Evolutionary conservation across 2,113 vertebrate genomes (phyloP).

Genomic region (Excalfactoria chinensis): DNA sequence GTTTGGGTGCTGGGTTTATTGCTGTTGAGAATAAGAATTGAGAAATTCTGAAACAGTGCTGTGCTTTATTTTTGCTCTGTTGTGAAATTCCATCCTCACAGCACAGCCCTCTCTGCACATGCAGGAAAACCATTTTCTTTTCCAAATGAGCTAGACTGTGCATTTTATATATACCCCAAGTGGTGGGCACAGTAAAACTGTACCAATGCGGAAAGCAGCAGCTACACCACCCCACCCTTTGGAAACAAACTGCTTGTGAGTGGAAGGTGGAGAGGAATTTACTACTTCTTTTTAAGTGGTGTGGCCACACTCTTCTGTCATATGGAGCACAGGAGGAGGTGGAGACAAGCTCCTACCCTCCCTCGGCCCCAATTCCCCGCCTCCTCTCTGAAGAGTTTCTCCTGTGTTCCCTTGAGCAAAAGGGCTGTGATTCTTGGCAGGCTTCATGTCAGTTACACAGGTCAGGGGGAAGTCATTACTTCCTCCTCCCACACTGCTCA

Average conservation of each 20-base stretch:
- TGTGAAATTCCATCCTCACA: conserved; percentile 63
- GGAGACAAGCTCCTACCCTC: conserved; percentile 4
- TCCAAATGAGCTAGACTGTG: neutral
- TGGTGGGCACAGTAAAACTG: neutral
- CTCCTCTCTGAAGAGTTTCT: conserved; percentile 47
- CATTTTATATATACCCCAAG: neutral
- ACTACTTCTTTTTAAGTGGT: conserved; percentile 26
- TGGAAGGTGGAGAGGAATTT: conserved; percentile 43
- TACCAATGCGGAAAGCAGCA: neutral
- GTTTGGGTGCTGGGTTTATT: conserved; percentile 54
- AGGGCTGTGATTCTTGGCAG: conserved; percentile 72
- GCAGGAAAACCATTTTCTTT: conserved; percentile 24
- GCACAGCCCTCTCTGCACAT: neutral
- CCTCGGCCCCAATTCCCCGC: rapidly evolving
- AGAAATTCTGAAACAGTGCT: conserved; percentile 17
- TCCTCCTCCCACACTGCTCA: conserved; percentile 66
- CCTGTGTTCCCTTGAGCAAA: conserved; percentile 63
- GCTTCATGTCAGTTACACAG: conserved; percentile 62
- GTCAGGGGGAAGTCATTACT: conserved; percentile 72
- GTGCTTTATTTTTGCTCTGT: conserved; percentile 62
- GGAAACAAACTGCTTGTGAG: neutral
- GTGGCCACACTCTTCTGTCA: conserved; percentile 25
- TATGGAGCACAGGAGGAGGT: conserved; percentile 48
- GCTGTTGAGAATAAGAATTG: conserved; percentile 49
- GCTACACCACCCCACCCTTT: neutral